Conservation (phyloP, 1,140 invertebrate genomes). For the Anoplolepis gracilipes region DNA sequence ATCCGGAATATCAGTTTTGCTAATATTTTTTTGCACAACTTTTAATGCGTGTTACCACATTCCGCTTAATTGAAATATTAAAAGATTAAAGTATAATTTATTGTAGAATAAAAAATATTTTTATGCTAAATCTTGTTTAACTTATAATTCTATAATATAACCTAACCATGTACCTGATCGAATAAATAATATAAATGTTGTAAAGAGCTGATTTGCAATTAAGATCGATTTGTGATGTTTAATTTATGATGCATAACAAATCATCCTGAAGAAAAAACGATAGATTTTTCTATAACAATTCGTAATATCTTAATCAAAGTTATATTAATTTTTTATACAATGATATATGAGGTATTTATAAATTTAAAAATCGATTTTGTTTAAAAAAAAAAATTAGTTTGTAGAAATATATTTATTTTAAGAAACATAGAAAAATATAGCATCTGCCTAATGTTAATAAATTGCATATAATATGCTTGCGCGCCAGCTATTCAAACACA, state of each 20-base stretch:
- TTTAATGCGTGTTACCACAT: neutral
- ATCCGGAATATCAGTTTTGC: neutral
- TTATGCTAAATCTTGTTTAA: no score
- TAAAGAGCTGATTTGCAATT: neutral
- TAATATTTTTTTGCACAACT: conserved; percentile 10
- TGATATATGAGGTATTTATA: neutral
- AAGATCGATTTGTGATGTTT: neutral
- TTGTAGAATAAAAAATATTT: neutral
- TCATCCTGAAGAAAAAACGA: neutral
- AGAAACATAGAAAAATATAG: neutral
- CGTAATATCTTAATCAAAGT: neutral
- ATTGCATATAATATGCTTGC: neutral
- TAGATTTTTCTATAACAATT: neutral
- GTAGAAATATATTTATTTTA: neutral
- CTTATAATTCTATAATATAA: no score
- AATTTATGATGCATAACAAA: neutral
- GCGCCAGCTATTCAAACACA: neutral
- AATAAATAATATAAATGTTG: neutral
- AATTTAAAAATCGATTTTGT: neutral
- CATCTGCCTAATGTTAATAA: neutral
- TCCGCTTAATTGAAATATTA: neutral
- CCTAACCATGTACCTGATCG: no score
- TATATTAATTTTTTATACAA: neutral
- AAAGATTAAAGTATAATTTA: no score
- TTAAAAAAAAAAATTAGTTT: no score